Evolutionary conservation across 2,113 vertebrate genomes (phyloP).

Genomic region (Mobula birostris): DNA sequence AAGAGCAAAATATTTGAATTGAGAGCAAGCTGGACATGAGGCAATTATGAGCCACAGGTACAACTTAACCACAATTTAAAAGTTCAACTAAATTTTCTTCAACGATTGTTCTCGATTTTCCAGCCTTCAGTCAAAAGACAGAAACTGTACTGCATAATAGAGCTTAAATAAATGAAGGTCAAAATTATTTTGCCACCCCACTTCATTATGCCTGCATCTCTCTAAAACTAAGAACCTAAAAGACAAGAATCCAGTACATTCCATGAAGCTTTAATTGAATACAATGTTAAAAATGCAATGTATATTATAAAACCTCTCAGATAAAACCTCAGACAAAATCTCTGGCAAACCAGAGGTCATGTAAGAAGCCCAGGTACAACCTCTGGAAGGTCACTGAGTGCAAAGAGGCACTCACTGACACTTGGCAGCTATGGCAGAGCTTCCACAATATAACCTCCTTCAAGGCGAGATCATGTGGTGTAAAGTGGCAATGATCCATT

Average conservation of each 20-base stretch:
- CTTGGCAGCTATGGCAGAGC: too few relatives aligned
- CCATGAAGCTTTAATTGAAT: not conserved
- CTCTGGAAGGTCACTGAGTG: too few relatives aligned
- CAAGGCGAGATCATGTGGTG: too few relatives aligned
- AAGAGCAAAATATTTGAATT: not conserved
- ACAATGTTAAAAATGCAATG: not conserved
- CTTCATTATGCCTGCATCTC: not conserved
- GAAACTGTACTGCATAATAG: not conserved
- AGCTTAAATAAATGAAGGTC: not conserved
- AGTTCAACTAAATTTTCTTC: not conserved
- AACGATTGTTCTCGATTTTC: not conserved
- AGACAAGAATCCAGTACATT: not conserved
- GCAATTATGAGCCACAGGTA: not conserved
- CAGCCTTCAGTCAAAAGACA: not conserved
- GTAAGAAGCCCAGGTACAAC: too few relatives aligned
- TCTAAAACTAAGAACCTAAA: not conserved
- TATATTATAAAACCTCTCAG: not conserved
- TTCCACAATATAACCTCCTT: too few relatives aligned
- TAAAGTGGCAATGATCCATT: too few relatives aligned
- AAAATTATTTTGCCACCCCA: not conserved
- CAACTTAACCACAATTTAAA: not conserved
- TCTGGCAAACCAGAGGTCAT: too few relatives aligned
- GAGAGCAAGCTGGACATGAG: not conserved
- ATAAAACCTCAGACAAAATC: too few relatives aligned
- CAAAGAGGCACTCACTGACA: too few relatives aligned